A percentile compares a stretch with the other conserved stretches of the same genome.
Conservation (phyloP, 1,140 invertebrate species). For the Acromyrmex heyeri region DNA sequence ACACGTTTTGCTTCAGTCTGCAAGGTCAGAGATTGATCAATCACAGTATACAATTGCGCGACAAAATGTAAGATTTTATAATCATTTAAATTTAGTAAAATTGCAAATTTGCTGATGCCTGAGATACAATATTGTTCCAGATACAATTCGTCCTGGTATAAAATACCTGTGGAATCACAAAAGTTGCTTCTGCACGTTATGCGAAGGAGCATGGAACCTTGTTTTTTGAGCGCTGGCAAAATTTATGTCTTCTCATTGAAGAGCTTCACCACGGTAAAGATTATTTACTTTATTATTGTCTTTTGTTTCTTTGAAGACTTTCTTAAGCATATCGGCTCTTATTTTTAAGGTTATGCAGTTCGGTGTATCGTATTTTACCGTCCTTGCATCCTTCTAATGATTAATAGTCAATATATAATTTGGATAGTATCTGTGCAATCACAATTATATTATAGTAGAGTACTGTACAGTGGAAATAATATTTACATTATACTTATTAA, state of each 20-base stretch:
- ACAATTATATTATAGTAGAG: neutral
- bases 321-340: neutral
- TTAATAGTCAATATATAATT: neutral
- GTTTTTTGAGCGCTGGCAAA: conserved; percentile 20
- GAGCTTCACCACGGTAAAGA: conserved; percentile 33
- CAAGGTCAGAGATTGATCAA: conserved; percentile 65
- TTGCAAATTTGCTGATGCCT: neutral
- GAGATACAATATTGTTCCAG: neutral
- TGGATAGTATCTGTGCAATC: neutral
- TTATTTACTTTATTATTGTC: neutral
- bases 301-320: too few relatives aligned
- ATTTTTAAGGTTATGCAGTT: conserved; percentile 31
- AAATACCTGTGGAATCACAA: conserved; percentile 23
- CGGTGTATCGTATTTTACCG: conserved; percentile 55
- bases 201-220: neutral
- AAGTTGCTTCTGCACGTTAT: neutral
- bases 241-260: conserved; percentile 34
- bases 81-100: neutral
- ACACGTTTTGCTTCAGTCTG: conserved; percentile 63
- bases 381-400: conserved; percentile 18
- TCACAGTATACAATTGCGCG: conserved; percentile 51
- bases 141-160: conserved; percentile 27
- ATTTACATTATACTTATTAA: too few relatives aligned
- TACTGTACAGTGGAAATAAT: too few relatives aligned
- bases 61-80: conserved; percentile 53